These are phyloP conservation scores for Patiria miniata DNA, from an alignment of 35 echinoderm and acorn worm species.

Conservation along the genomic window DNA sequence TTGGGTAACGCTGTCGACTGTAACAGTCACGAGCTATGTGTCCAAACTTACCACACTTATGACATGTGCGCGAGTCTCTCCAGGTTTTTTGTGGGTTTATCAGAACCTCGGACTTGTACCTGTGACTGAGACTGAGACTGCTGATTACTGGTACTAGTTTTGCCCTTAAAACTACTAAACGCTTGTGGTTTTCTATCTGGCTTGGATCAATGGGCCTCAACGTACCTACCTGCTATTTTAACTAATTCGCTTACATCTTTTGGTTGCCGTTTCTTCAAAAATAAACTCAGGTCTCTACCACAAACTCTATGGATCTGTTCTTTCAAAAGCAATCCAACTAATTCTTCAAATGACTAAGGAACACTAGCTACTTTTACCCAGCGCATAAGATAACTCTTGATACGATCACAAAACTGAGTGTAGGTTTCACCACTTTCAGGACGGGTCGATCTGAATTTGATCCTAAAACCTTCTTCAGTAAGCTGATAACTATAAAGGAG, in stretches of 20 bases:
- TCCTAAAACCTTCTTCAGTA: constrained; percentile 66
- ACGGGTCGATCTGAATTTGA: constrained; percentile 45
- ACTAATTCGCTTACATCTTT: constrained; percentile 41
- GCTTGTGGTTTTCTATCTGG: not conserved
- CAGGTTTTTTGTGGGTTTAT: not conserved
- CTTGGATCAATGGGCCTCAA: constrained; percentile 47
- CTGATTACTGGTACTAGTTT: not conserved
- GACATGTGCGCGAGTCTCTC: not conserved
- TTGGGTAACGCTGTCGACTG: not conserved
- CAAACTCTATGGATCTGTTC: constrained; percentile 65
- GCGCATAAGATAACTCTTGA: constrained; percentile 55
- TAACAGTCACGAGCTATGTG: not conserved
- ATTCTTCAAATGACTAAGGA: constrained; percentile 15
- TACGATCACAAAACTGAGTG: constrained; percentile 47
- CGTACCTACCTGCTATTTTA: constrained; percentile 42
- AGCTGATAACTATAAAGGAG: constrained; percentile 56
- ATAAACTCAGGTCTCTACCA: constrained; percentile 43
- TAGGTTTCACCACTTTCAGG: constrained; percentile 51
- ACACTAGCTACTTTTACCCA: constrained; percentile 47
- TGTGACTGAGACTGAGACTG: not conserved
- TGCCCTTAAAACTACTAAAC: not conserved
- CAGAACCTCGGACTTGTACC: not conserved
- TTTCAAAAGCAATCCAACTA: constrained; percentile 47
- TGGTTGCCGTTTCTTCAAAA: constrained; percentile 63
- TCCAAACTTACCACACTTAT: not conserved